Percentiles rank a stretch among this genome's conserved stretches.
Conservation (phyloP, 2,113 vertebrate genomes). For the cattle (Bos taurus) region DNA sequence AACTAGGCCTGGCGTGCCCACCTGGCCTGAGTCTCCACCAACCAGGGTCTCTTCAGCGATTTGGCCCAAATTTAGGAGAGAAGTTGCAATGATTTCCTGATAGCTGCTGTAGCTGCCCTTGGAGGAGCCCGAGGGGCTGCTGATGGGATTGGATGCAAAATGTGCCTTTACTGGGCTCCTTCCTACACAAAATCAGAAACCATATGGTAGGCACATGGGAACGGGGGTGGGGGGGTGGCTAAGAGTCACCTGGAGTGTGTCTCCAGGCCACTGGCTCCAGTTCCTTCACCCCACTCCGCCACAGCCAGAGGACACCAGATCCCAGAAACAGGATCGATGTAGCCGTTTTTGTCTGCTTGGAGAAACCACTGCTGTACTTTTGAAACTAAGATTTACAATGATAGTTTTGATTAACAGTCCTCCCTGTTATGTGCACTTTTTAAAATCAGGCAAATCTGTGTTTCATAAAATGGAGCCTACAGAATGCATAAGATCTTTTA, state of each 20-base stretch:
- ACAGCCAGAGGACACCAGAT: not conserved
- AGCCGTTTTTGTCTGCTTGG: rapidly evolving
- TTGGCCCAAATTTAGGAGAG: slow-evolving; percentile 90
- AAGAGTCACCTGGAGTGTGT: not conserved
- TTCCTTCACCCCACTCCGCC: rapidly evolving
- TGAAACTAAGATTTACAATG: not conserved
- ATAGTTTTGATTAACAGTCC: not conserved
- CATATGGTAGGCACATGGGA: rapidly evolving
- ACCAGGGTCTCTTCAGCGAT: slow-evolving; percentile 79
- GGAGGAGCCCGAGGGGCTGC: slow-evolving; percentile 61
- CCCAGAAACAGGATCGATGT: rapidly evolving
- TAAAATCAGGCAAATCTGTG: not conserved
- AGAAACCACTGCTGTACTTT: not conserved
- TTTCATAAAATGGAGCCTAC: not conserved
- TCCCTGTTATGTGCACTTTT: not conserved
- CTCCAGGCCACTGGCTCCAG: not conserved
- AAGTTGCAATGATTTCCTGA: slow-evolving; percentile 89
- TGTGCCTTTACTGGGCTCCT: slow-evolving; percentile 71
- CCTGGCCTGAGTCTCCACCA: slow-evolving; percentile 72
- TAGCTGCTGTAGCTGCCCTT: slow-evolving; percentile 84
- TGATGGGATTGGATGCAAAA: slow-evolving; percentile 61
- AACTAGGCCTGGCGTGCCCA: slow-evolving; percentile 64
- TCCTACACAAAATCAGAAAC: slow-evolving; percentile 59
- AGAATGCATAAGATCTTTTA: not conserved
- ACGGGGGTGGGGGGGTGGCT: not conserved